Conservation (phyloP, 2,113 vertebrate genomes). For the Paratilapia polleni region DNA sequence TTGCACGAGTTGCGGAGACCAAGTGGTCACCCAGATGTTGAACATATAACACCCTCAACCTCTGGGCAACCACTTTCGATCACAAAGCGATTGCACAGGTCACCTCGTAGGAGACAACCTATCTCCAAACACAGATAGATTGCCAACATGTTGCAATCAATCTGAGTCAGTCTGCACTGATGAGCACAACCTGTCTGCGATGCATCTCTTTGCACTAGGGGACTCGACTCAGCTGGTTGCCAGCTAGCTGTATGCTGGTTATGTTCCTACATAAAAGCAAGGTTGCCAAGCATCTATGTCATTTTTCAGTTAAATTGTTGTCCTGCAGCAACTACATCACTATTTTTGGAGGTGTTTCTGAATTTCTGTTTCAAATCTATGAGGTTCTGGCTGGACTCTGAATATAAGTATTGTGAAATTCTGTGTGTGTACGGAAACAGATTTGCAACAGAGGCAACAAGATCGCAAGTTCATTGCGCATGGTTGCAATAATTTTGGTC, state of each 20-base stretch:
- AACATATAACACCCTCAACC: neutral
- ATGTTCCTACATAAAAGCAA: neutral
- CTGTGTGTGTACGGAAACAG: neutral
- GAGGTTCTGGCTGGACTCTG: neutral
- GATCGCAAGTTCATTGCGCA: no score
- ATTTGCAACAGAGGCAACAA: no score
- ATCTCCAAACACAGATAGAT: neutral
- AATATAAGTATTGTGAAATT: neutral
- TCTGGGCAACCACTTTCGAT: neutral
- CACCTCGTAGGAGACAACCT: neutral
- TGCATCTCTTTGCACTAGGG: rapidly evolving
- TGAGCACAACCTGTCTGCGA: no score
- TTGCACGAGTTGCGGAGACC: no score
- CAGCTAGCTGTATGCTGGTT: neutral
- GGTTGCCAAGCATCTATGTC: neutral
- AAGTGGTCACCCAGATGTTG: no score
- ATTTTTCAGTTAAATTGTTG: neutral
- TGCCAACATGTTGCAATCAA: neutral
- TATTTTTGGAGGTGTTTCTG: no score
- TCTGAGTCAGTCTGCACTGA: neutral
- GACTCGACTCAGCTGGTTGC: neutral
- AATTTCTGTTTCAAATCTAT: neutral
- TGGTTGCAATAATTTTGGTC: no score
- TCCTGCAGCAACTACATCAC: neutral
- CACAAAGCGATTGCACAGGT: neutral